A percentile compares a stretch with the other conserved stretches of the same genome.
Conservation (phyloP, 2,797 vertebrate genomes). For the Toxotes lorentzi region DNA sequence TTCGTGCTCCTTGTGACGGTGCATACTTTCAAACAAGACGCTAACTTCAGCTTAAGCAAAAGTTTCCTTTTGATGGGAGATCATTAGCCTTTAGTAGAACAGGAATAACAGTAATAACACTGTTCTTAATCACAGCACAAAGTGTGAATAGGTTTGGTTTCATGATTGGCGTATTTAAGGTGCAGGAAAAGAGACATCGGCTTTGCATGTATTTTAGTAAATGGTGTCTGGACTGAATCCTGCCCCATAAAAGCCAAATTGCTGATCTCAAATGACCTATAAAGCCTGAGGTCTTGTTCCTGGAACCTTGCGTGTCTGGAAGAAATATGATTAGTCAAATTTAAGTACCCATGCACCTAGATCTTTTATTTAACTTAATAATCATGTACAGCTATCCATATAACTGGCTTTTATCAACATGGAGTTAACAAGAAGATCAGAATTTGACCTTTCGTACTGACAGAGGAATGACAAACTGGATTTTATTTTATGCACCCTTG, state of each 20-base stretch:
- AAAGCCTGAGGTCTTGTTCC: conserved; percentile 74
- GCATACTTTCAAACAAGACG: not conserved
- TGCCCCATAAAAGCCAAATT: conserved; percentile 76
- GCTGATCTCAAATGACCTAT: conserved; percentile 79
- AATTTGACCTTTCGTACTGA: conserved; percentile 21
- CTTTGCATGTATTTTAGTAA: conserved; percentile 67
- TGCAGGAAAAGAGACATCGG: conserved; percentile 56
- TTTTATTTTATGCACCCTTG: conserved; percentile 32
- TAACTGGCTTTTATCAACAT: conserved; percentile 36
- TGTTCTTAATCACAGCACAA: conserved; percentile 40
- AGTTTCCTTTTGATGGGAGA: conserved; percentile 28
- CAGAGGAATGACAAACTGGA: conserved; percentile 26
- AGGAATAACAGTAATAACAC: conserved; percentile 42
- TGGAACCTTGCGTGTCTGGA: conserved; percentile 65
- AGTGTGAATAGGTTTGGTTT: conserved; percentile 56
- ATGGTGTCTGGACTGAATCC: conserved; percentile 70
- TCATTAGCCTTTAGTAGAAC: conserved; percentile 43
- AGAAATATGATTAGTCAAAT: conserved; percentile 76
- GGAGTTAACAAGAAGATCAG: conserved; percentile 14
- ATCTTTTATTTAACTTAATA: conserved; percentile 40
- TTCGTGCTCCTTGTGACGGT: not conserved
- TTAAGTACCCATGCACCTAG: conserved; percentile 38
- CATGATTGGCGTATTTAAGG: conserved; percentile 65
- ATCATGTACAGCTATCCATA: conserved; percentile 16
- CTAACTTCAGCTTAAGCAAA: conserved; percentile 8